Percentiles rank a stretch among this genome's conserved stretches.
Evolutionary conservation across 1,140 invertebrate species (phyloP).

Genomic region (Pseudomyrmex cubaensis): DNA sequence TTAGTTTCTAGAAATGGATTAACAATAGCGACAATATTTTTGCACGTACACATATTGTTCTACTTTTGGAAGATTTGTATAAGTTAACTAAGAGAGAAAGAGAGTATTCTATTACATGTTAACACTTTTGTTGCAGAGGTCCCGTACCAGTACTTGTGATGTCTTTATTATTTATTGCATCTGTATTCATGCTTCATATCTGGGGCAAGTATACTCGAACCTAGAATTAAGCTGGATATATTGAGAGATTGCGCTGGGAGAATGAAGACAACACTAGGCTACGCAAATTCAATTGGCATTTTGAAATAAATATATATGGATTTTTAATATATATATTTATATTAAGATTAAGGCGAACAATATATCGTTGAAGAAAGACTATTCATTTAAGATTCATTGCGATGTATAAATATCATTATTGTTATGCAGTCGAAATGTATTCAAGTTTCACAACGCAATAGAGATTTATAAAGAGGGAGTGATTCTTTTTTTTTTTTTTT

Average conservation of each 20-base stretch:
- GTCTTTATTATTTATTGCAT: slow-evolving; percentile 99
- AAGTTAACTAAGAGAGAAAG: no score
- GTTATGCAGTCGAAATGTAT: slow-evolving; percentile 31
- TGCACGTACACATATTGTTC: neutral
- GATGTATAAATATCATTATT: slow-evolving; percentile 3
- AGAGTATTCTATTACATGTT: neutral
- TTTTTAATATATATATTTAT: slow-evolving; percentile 26
- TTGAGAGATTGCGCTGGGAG: neutral
- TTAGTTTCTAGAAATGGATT: neutral
- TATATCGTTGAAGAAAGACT: neutral
- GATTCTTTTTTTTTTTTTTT: slow-evolving; percentile 2
- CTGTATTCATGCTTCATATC: slow-evolving; percentile 99
- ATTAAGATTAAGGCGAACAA: neutral
- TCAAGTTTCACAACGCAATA: slow-evolving; percentile 15
- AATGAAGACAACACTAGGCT: neutral
- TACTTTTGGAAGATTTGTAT: no score
- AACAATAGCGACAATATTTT: neutral
- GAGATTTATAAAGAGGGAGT: slow-evolving; percentile 7
- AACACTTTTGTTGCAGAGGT: slow-evolving; percentile 89
- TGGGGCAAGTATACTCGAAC: slow-evolving; percentile 99
- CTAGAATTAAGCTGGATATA: slow-evolving; percentile 84
- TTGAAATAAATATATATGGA: neutral
- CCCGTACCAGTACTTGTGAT: slow-evolving; percentile 99
- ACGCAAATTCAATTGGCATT: neutral
- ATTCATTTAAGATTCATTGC: slow-evolving; percentile 3